phyloP scores from a whole-genome alignment of 2,797 vertebrate genomes.

The Odontamblyopus rebecca region DNA sequence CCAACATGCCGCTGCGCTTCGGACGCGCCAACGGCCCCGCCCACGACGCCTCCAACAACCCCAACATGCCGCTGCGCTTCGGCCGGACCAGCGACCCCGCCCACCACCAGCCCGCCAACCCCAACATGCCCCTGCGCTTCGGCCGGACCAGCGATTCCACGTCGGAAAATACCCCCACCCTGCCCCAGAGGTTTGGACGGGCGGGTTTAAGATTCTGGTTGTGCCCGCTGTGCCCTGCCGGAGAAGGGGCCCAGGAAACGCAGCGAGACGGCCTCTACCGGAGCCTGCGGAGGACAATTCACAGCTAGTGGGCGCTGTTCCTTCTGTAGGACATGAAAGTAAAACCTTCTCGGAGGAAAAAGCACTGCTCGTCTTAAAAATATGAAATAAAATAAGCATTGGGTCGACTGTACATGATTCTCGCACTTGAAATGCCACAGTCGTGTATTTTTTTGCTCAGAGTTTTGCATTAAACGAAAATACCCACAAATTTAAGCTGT shows the following conservation, averaged over 20 bases:
- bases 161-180: neutral
- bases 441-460: neutral
- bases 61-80: slow-evolving; percentile 12
- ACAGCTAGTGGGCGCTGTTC: slow-evolving; percentile 25
- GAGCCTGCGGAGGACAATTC: slow-evolving; percentile 38
- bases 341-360: too few relatives aligned
- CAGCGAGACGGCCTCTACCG: slow-evolving; percentile 43
- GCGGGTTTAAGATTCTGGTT: slow-evolving; percentile 27
- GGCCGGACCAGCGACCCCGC: slow-evolving; percentile 46
- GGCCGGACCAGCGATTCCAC: slow-evolving; percentile 52
- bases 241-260: slow-evolving; percentile 48
- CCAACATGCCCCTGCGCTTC: slow-evolving; percentile 25
- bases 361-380: too few relatives aligned
- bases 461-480: neutral
- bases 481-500: neutral
- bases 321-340: slow-evolving; percentile 34
- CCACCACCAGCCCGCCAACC: too few relatives aligned
- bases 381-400: neutral
- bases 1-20: slow-evolving; percentile 62
- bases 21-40: slow-evolving; percentile 42
- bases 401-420: neutral
- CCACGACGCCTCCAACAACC: slow-evolving; percentile 34
- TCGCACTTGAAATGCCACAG: neutral
- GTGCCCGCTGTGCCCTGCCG: slow-evolving; percentile 47
- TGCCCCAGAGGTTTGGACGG: slow-evolving; percentile 73